phyloP scores from a whole-genome alignment of 1,140 invertebrate species.

The Drosophila trapezifrons region DNA sequence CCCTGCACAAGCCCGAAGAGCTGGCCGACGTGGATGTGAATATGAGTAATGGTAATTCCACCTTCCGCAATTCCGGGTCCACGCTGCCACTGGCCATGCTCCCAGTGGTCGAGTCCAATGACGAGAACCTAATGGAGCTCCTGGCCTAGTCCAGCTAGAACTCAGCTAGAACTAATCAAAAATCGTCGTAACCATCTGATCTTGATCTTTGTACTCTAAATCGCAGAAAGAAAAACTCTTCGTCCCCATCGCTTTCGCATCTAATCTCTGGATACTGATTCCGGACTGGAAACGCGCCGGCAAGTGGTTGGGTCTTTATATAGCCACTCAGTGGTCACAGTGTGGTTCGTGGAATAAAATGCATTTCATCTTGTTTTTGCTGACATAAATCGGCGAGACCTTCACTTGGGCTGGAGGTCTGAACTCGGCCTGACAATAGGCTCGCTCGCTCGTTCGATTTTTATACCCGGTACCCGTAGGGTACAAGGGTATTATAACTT shows the following conservation, averaged over 20 bases:
- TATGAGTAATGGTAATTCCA: conserved; percentile 23
- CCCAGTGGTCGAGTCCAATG: conserved; percentile 23
- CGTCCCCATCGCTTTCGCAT: conserved; percentile 46
- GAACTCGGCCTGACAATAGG: conserved; percentile 18
- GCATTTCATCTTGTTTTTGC: conserved; percentile 62
- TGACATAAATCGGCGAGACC: conserved; percentile 18
- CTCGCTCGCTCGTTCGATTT: neutral
- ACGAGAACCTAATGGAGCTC: conserved; percentile 26
- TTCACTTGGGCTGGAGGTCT: conserved; percentile 13
- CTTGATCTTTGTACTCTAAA: neutral
- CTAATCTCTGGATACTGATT: conserved; percentile 12
- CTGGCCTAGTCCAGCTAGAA: neutral
- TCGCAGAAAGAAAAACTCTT: neutral
- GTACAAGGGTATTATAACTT: no score
- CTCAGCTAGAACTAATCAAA: neutral
- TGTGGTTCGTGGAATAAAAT: conserved; percentile 43
- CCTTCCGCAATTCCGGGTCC: neutral
- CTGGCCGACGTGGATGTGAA: neutral
- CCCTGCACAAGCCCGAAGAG: conserved; percentile 4
- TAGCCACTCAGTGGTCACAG: conserved; percentile 7
- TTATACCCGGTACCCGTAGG: no score
- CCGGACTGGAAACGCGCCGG: conserved; percentile 5
- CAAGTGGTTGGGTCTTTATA: conserved; percentile 31
- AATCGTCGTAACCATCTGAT: neutral
- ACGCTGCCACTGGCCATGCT: neutral